Conservation (phyloP, 2,888 invertebrate genomes). For the Litoditis marina region DNA sequence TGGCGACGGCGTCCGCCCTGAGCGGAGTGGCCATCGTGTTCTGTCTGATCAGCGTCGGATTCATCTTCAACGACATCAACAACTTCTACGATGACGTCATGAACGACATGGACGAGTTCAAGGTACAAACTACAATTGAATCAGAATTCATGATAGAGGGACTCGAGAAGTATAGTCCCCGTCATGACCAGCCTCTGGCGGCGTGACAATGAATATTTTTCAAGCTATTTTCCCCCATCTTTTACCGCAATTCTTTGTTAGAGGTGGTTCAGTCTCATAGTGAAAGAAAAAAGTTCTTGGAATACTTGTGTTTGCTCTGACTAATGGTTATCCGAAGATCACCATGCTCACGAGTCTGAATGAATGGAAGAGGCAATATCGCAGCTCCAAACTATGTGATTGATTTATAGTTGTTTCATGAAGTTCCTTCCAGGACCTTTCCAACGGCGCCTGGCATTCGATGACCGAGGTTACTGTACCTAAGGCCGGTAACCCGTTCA, state of each 20-base stretch:
- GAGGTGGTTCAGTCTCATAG: no score
- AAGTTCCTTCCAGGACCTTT: slow-evolving; percentile 2
- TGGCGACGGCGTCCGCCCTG: slow-evolving; percentile 26
- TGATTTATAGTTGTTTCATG: background rate
- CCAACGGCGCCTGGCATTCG: slow-evolving; percentile 30
- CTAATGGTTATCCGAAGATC: no score
- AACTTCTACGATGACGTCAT: slow-evolving; percentile 34
- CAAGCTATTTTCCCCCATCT: no score
- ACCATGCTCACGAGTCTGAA: no score
- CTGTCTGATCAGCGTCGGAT: slow-evolving; percentile 28
- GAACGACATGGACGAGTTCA: slow-evolving; percentile 34
- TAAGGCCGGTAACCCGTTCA: slow-evolving; percentile 17
- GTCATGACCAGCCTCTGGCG: no score
- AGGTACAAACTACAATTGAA: slow-evolving; percentile 17
- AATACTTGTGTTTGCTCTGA: no score
- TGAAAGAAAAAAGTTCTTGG: no score
- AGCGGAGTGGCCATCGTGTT: slow-evolving; percentile 28
- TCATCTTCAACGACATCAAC: slow-evolving; percentile 43
- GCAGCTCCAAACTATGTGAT: no score
- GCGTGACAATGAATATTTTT: background rate
- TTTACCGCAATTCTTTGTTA: no score
- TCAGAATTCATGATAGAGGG: background rate
- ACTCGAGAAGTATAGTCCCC: no score
- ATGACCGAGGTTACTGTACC: slow-evolving; percentile 28
- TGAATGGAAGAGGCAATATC: no score